Evolutionary conservation across 1,140 invertebrate species (phyloP).

Genomic region (Bombus picipes): DNA sequence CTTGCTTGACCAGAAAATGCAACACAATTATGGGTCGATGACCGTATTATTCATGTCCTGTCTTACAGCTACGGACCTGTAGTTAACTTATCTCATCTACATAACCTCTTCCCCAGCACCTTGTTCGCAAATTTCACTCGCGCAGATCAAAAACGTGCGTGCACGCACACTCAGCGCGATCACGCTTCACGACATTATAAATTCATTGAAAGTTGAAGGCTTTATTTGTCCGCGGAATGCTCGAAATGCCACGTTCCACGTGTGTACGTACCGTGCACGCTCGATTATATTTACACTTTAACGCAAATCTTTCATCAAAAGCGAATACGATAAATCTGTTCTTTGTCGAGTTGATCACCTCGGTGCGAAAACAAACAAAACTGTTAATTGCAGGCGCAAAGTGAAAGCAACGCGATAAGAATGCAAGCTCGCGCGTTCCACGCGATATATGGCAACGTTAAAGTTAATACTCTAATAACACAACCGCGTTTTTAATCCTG

Average conservation of each 20-base stretch:
- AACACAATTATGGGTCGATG: constrained; percentile 77
- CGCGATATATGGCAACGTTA: neutral
- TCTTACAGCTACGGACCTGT: constrained; percentile 70
- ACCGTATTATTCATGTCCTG: constrained; percentile 75
- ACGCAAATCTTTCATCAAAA: neutral
- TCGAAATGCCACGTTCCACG: neutral
- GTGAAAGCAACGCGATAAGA: constrained; percentile 22
- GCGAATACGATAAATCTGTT: constrained; percentile 24
- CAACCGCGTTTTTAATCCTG: neutral
- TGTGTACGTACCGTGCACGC: too few relatives aligned
- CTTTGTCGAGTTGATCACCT: neutral
- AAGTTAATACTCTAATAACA: neutral
- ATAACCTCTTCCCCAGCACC: constrained; percentile 68
- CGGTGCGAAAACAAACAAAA: constrained; percentile 16
- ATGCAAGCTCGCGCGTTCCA: neutral
- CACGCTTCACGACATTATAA: constrained; percentile 36
- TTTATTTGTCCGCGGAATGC: constrained; percentile 24
- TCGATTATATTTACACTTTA: too few relatives aligned
- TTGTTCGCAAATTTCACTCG: constrained; percentile 56
- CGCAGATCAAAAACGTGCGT: constrained; percentile 45
- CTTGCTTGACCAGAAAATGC: constrained; percentile 73
- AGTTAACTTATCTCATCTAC: constrained; percentile 77
- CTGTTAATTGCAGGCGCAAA: neutral
- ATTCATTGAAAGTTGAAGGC: constrained; percentile 39
- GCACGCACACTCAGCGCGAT: neutral